Percentiles rank a stretch among this genome's conserved stretches.
phyloP scores from a whole-genome alignment of 2,888 invertebrate species.

The Eupithecia insigniata region DNA sequence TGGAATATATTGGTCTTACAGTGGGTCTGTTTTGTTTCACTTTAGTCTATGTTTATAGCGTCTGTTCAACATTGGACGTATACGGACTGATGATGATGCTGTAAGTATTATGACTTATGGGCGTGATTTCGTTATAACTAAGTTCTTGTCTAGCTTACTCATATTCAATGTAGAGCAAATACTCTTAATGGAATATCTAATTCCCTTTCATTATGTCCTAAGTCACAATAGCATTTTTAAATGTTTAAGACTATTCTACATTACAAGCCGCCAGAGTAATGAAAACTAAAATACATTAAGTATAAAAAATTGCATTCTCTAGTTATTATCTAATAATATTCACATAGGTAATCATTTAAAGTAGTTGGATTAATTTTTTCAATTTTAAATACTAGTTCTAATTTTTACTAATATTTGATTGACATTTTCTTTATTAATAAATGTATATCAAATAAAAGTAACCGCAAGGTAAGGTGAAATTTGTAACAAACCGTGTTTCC shows the following conservation, averaged over 20 bases:
- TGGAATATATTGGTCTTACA: constrained; percentile 16
- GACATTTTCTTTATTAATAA: too few relatives aligned
- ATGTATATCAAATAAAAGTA: background rate
- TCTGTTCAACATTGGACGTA: too few relatives aligned
- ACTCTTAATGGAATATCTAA: background rate
- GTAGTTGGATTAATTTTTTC: too few relatives aligned
- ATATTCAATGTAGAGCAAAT: background rate
- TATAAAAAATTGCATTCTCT: background rate
- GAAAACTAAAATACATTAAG: background rate
- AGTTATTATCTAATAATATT: background rate
- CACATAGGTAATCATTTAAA: too few relatives aligned
- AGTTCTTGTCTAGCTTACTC: background rate
- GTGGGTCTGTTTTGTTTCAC: background rate
- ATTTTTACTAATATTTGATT: too few relatives aligned
- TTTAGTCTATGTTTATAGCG: background rate
- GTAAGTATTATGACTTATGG: background rate
- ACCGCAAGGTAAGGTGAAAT: too few relatives aligned
- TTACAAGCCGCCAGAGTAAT: background rate
- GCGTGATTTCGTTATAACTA: background rate
- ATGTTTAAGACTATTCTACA: background rate
- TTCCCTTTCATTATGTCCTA: too few relatives aligned
- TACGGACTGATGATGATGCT: too few relatives aligned
- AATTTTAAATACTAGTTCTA: too few relatives aligned
- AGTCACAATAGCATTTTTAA: background rate
- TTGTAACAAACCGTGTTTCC: background rate